Evolutionary conservation across 2,113 vertebrate genomes (phyloP).

Genomic region (Tachuris rubrigastra): DNA sequence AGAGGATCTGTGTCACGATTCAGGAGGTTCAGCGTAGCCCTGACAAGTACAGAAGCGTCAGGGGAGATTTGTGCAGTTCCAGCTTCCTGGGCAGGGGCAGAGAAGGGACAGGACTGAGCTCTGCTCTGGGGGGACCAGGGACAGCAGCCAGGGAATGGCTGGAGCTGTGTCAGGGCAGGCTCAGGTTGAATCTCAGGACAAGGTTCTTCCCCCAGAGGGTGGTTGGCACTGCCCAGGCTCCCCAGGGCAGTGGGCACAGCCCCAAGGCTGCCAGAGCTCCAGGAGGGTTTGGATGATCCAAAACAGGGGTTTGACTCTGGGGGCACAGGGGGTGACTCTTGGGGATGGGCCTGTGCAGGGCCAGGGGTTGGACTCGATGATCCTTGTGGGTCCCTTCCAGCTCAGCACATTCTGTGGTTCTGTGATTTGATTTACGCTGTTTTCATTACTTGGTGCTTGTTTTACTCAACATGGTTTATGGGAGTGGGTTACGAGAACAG

Average conservation of each 20-base stretch:
- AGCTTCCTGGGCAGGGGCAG: neutral
- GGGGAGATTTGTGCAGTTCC: neutral
- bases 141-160: neutral
- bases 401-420: neutral
- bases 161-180: neutral
- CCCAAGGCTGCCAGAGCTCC: neutral
- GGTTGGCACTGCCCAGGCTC: neutral
- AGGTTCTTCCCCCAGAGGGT: neutral
- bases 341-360: neutral
- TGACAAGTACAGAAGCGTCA: rapidly evolving
- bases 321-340: neutral
- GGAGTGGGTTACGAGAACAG: neutral
- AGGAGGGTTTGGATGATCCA: neutral
- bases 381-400: neutral
- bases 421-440: neutral
- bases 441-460: rapidly evolving
- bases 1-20: rapidly evolving
- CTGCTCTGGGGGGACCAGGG: neutral
- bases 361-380: neutral
- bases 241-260: neutral
- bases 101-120: neutral
- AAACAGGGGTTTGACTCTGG: too few species aligned
- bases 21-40: rapidly evolving
- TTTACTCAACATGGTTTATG: too few species aligned
- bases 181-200: neutral